Evolutionary conservation across 2,888 invertebrate genomes (phyloP).

Genomic region (Seira sanloemensis): DNA sequence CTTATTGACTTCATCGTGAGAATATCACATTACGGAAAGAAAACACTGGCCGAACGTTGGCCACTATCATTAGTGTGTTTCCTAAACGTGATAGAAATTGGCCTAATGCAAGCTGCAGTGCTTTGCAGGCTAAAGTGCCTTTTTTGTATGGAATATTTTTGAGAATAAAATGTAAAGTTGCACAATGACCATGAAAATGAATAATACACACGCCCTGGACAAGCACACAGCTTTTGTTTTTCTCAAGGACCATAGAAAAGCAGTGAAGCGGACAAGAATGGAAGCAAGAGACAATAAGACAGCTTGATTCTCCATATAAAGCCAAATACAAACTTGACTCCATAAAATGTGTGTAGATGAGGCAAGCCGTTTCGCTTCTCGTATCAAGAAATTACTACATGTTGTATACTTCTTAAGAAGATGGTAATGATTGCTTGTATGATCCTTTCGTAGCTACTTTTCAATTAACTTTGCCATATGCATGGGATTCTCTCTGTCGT

Average conservation of each 20-base stretch:
- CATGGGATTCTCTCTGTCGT: not conserved
- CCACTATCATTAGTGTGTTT: too few relatives aligned
- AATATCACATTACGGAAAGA: constrained; percentile 16
- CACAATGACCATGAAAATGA: constrained; percentile 30
- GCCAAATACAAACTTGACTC: constrained; percentile 20
- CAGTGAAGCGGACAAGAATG: constrained; percentile 12
- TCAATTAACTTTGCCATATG: constrained; percentile 34
- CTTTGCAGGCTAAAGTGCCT: constrained; percentile 9
- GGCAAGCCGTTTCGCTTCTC: too few relatives aligned
- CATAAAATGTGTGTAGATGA: not conserved
- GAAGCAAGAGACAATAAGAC: constrained; percentile 25
- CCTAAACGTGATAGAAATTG: too few relatives aligned
- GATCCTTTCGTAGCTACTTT: constrained; percentile 22
- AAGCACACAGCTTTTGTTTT: constrained; percentile 39
- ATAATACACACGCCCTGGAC: constrained; percentile 62
- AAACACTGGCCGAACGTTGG: too few relatives aligned
- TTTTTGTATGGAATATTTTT: constrained; percentile 3
- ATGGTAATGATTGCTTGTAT: constrained; percentile 42
- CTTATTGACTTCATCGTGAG: not conserved
- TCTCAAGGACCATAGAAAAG: constrained; percentile 32
- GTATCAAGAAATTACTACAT: not conserved
- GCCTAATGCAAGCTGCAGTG: too few relatives aligned
- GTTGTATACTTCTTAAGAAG: not conserved
- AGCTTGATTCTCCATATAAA: constrained; percentile 56
- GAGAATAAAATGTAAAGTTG: constrained; percentile 42